Base-by-base conservation (phyloP, 2,113 vertebrate genomes). In the Dryoscopus gambensis region DNA sequence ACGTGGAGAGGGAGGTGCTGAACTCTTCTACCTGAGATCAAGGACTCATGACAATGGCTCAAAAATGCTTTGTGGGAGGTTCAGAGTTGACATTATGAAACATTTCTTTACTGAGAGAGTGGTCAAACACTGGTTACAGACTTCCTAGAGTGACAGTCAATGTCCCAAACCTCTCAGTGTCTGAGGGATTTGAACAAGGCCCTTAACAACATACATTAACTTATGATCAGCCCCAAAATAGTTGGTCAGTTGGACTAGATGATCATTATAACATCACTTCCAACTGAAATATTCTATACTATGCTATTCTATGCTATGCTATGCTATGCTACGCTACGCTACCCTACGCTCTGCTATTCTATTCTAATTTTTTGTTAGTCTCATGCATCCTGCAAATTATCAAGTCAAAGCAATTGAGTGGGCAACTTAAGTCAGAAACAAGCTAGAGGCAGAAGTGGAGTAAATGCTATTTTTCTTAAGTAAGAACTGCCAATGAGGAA, bases 101-200 rank as follows among this genome's bases (percentile, higher is more conserved):
- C 5, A 52, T 25, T 80, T 64, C 7, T 86, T 59, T 59, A 46
- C 33, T 0, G 1, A 80, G 13, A 46, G 2, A 2, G 2, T 30
- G 2, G 23, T 42, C 11, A 77, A 39, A 60, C n/a, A 12, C 33
- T 27, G 22, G 2, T 57, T 89, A 56, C 1, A 47, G 14, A 5
- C 2, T 80, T 73, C 11, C 28, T 31, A 22, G 42, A 73, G 22
- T 46, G 4, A 2, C 20, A 15, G 11, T 31, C 0, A 0, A 42
- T 80, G 35, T 7, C 11, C 7, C 53, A 73, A 46, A n/a, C 3
- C 6, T 55, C 10, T 49, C 11, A 27, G 5, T 22, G 5, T 40
- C 70, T 49, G 28, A 76, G 12, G 8, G 5, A n/a, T 59, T 68
- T 83, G 42, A 35, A 28, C 13, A 91, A 71, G 7, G 5, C 1